phyloP scores from a whole-genome alignment of 2,797 vertebrate genomes.

The Acanthopagrus latus region DNA sequence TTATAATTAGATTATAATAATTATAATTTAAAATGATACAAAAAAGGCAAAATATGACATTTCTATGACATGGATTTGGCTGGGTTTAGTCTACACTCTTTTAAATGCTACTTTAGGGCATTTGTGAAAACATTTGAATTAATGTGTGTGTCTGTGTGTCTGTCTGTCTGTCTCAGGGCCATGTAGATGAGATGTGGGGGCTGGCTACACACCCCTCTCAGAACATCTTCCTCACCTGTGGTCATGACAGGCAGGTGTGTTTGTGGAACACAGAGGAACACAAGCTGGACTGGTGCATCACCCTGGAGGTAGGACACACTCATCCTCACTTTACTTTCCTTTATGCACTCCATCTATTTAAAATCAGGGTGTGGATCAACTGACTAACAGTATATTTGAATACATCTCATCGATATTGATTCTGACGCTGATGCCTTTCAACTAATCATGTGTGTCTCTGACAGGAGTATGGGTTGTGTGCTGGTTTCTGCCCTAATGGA shows the following conservation, averaged over 20 bases:
- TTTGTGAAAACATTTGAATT: too few relatives aligned
- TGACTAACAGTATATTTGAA: background rate
- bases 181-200: conserved; percentile 95
- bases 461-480: conserved; percentile 92
- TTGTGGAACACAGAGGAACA: conserved; percentile 91
- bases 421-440: background rate
- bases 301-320: conserved; percentile 86
- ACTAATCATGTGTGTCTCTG: conserved; percentile 31
- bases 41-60: too few relatives aligned
- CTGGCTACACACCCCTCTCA: conserved; percentile 90
- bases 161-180: conserved; percentile 83
- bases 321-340: background rate
- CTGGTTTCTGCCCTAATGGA: conserved; percentile 92
- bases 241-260: conserved; percentile 92
- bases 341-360: background rate
- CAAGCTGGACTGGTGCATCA: conserved; percentile 89
- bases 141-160: background rate
- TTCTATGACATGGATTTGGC: too few relatives aligned
- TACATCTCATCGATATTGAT: background rate
- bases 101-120: too few relatives aligned
- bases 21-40: too few relatives aligned
- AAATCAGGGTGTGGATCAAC: background rate
- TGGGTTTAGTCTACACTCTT: too few relatives aligned
- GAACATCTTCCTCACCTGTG: conserved; percentile 91
- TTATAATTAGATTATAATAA: too few relatives aligned